These are phyloP conservation scores for Sanderia malayensis DNA, from an alignment of 30 jellyfish, hydroid and myxozoan species.

Conservation along the genomic window DNA sequence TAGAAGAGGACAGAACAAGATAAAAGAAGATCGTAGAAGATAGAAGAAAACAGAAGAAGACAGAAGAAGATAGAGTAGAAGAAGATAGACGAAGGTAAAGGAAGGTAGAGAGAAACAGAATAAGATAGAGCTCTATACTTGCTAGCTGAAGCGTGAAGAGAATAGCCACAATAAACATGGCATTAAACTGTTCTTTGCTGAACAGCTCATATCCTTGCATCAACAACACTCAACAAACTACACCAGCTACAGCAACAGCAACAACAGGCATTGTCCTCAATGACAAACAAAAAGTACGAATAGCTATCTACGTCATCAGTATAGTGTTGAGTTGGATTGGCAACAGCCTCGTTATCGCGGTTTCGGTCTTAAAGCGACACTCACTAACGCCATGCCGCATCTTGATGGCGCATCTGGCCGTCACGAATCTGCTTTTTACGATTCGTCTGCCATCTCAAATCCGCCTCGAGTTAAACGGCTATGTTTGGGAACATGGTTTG, in stretches of 20 bases:
- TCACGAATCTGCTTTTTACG: conserved; percentile 51
- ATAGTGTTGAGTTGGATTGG: conserved; percentile 62
- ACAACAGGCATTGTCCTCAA: conserved; percentile 26
- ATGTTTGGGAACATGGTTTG: conserved; percentile 67
- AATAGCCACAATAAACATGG: conserved; percentile 18
- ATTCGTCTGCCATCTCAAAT: conserved; percentile 68
- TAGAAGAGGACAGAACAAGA: too few species aligned
- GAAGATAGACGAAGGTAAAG: too few species aligned
- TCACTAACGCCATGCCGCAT: conserved; percentile 61
- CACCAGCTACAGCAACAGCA: conserved; percentile 8
- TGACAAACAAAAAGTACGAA: conserved; percentile 53
- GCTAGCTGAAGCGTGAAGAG: too few species aligned
- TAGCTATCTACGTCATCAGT: conserved; percentile 54
- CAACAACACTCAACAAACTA: not conserved
- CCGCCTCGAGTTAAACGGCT: conserved; percentile 53
- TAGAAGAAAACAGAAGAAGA: too few species aligned
- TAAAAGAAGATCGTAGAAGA: too few species aligned
- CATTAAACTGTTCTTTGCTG: conserved; percentile 15
- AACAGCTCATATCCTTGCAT: conserved; percentile 27
- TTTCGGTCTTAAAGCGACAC: conserved; percentile 43
- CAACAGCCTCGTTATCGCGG: conserved; percentile 60
- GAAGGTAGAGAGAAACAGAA: too few species aligned
- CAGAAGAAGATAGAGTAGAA: too few species aligned
- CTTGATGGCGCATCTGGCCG: conserved; percentile 79
- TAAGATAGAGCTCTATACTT: too few species aligned